phyloP scores from a whole-genome alignment of 1,140 invertebrate species.

The Drosophila micromelanica region DNA sequence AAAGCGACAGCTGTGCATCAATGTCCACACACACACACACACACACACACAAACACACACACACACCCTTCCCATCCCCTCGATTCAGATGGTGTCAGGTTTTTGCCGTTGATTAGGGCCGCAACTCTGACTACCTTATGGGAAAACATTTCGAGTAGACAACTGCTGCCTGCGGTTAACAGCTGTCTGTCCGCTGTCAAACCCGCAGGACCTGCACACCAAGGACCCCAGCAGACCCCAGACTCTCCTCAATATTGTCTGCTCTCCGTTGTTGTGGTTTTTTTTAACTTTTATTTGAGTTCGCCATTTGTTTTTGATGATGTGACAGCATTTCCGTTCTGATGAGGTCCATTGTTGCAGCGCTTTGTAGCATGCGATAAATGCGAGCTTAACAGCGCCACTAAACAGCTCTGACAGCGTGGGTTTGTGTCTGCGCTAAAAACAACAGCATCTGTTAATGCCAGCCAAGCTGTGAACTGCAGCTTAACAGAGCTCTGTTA shows the following conservation, averaged over 20 bases:
- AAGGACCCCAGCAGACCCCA: constrained; percentile 6
- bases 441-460: not conserved
- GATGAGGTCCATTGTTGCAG: not conserved
- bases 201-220: constrained; percentile 9
- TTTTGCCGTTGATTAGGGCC: constrained; percentile 21
- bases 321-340: constrained; percentile 40
- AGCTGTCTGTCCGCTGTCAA: constrained; percentile 33
- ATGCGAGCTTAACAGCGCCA: too few species aligned
- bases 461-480: not conserved
- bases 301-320: constrained; percentile 49
- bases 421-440: constrained; percentile 53
- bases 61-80: not conserved
- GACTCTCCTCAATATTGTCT: constrained; percentile 19
- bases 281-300: constrained; percentile 48
- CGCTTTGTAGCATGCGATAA: constrained; percentile 57
- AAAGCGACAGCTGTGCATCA: constrained; percentile 56
- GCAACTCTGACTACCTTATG: not conserved
- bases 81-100: constrained; percentile 31
- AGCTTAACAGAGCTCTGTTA: constrained; percentile 6
- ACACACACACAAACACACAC: not conserved
- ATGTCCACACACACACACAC: constrained; percentile 1
- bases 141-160: not conserved
- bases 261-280: constrained; percentile 40
- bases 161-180: constrained; percentile 20
- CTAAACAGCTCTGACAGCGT: not conserved